These are phyloP conservation scores for Cryptus armator DNA, from an alignment of 2,888 invertebrate species.

Conservation along the genomic window DNA sequence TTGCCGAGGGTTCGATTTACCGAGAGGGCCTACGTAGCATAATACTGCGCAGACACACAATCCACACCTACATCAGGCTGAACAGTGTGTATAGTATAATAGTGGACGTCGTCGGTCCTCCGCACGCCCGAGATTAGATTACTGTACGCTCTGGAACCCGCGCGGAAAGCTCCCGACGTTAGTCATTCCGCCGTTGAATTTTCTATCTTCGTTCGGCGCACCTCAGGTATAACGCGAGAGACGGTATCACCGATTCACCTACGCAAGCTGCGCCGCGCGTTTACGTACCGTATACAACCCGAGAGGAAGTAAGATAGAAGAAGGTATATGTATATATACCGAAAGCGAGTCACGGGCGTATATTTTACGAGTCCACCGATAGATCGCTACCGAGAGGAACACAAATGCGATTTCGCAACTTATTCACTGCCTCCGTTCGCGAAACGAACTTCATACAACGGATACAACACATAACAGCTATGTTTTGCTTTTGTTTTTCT, in stretches of 20 bases:
- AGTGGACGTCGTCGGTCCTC: slow-evolving; percentile 66
- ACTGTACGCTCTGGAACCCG: slow-evolving; percentile 52
- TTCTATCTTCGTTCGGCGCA: slow-evolving; percentile 62
- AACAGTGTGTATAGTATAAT: background rate
- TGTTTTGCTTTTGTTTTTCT: background rate
- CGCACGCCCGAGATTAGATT: slow-evolving; percentile 64
- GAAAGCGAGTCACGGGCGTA: slow-evolving; percentile 26
- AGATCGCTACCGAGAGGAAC: slow-evolving; percentile 46
- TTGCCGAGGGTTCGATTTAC: slow-evolving; percentile 54
- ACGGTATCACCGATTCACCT: slow-evolving; percentile 69
- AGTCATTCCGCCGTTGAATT: slow-evolving; percentile 65
- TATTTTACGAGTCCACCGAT: slow-evolving; percentile 52
- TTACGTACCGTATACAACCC: slow-evolving; percentile 57
- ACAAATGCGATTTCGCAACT: slow-evolving; percentile 35
- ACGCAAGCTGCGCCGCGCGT: slow-evolving; percentile 51
- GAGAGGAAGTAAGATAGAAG: slow-evolving; percentile 39
- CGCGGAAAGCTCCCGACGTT: slow-evolving; percentile 68
- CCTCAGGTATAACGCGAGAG: slow-evolving; percentile 29
- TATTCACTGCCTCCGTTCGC: slow-evolving; percentile 33
- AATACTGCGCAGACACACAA: slow-evolving; percentile 45
- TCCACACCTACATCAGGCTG: background rate
- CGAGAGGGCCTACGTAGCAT: slow-evolving; percentile 53
- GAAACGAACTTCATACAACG: slow-evolving; percentile 7
- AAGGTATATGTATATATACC: slow-evolving; percentile 5
- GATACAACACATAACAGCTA: background rate